Base-by-base conservation (phyloP, 2,888 invertebrate genomes). In the Trachelus troglodyta region DNA sequence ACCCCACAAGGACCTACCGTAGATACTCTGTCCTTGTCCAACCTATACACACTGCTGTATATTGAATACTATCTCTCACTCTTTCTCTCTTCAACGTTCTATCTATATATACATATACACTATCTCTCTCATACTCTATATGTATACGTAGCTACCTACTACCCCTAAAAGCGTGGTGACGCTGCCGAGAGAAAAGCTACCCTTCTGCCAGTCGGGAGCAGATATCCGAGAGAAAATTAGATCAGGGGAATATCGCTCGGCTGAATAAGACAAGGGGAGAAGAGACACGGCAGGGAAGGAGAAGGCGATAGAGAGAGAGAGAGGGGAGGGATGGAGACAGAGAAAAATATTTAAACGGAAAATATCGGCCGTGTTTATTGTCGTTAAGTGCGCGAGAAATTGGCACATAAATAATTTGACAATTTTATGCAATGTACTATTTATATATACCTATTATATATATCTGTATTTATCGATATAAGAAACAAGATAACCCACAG, bases 241-340 rank as follows among this genome's bases (percentile, higher is more conserved):
- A 84, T 83, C 81, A 78, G 77, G 80, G 79, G 77, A 83, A 82
- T 83, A 79, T 83, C 79, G 77, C 76, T 73, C 74, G 75, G 77
- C 37, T 37, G 30, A 69, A 71, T n/a, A 11, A 30, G 56, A 30
- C 31, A 23, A 12, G 68, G 23, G 31, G 15, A 69, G 15, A 30
- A 56, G 31, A 23, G 9, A 56, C 56, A 1, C 56, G 56, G 23
- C 23, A 56, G 56, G 23, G 23, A 23, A 9, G 23, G 9, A 23
- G 4, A 34, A 23, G 9, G 23, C 9, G 30, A 23, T 23, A 56
- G 37, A 35, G 11, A 31, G 31, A 40, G 37, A 79, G 37, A 30
- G 9, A 9, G 34, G 34, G 6, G 34, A 0, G 4, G 40, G 37
- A n/a, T 12, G 23, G 31, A 40, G 35, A 40, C 12, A 35, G 37